Evolutionary conservation across 1,140 invertebrate species (phyloP).

Genomic region (Medauroidea extradentata): DNA sequence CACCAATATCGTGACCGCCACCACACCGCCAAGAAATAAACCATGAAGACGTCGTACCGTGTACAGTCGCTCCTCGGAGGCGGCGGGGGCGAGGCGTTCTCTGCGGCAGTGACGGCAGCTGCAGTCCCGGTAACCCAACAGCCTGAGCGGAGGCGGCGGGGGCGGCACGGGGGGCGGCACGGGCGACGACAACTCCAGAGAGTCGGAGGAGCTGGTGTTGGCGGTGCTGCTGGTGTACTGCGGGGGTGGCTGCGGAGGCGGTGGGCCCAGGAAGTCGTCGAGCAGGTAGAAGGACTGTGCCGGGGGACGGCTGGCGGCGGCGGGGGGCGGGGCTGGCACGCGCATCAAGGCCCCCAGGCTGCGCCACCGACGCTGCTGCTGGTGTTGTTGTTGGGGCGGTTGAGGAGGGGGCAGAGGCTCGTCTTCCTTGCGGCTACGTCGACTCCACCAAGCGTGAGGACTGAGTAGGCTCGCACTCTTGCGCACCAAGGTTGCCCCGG

Average conservation of each 20-base stretch:
- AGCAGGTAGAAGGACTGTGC: constrained; percentile 50
- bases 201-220: constrained; percentile 25
- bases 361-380: constrained; percentile 38
- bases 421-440: constrained; percentile 4
- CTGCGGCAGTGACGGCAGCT: constrained; percentile 37
- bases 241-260: background rate
- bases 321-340: constrained; percentile 29
- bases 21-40: background rate
- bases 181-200: constrained; percentile 26
- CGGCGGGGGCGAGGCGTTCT: constrained; percentile 27
- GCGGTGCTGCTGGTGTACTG: constrained; percentile 13
- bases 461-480: constrained; percentile 44
- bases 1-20: background rate
- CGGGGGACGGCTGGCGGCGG: constrained; percentile 27
- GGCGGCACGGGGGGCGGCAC: constrained; percentile 42
- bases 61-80: constrained; percentile 27
- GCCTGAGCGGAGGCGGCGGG: constrained; percentile 40
- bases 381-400: constrained; percentile 27
- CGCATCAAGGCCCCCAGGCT: constrained; percentile 48
- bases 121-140: constrained; percentile 18
- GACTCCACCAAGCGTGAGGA: constrained; percentile 39
- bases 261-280: constrained; percentile 48
- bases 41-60: constrained; percentile 2
- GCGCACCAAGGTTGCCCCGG: constrained; percentile 38
- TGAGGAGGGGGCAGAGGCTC: constrained; percentile 14